Conservation (phyloP, 2,113 vertebrate species). For the Rattus rattus region DNA sequence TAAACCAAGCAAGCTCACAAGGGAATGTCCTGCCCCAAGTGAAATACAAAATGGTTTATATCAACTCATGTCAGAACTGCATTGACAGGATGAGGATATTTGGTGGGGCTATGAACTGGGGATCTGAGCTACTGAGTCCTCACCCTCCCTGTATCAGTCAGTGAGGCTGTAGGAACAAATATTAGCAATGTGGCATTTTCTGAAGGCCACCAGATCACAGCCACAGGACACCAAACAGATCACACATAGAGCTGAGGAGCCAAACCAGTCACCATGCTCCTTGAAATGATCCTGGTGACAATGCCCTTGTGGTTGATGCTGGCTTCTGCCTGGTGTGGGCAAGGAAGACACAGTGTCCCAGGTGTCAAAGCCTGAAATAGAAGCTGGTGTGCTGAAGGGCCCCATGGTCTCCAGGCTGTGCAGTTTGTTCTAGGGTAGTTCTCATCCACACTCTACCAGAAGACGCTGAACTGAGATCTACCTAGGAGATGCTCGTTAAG, state of each 20-base stretch:
- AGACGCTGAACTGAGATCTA: neutral
- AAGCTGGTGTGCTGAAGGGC: neutral
- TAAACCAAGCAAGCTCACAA: neutral
- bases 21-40: neutral
- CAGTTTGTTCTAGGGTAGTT: neutral
- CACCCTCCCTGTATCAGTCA: neutral
- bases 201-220: neutral
- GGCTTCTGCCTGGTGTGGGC: neutral
- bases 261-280: neutral
- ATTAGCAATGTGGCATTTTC: neutral
- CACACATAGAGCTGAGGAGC: neutral
- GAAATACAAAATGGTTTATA: neutral
- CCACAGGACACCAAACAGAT: neutral
- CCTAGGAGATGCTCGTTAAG: neutral
- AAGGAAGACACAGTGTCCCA: neutral
- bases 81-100: neutral
- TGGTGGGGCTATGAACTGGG: neutral
- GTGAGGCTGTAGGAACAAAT: neutral
- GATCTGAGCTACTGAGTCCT: neutral
- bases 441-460: neutral
- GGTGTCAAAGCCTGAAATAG: neutral
- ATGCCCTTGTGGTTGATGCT: neutral
- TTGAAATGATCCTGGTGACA: neutral
- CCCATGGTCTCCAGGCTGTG: neutral
- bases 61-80: accelerated